Percentiles rank a stretch among this genome's conserved stretches.
Evolutionary conservation across 2,888 invertebrate species (phyloP).

Genomic region (Bugula neritina): DNA sequence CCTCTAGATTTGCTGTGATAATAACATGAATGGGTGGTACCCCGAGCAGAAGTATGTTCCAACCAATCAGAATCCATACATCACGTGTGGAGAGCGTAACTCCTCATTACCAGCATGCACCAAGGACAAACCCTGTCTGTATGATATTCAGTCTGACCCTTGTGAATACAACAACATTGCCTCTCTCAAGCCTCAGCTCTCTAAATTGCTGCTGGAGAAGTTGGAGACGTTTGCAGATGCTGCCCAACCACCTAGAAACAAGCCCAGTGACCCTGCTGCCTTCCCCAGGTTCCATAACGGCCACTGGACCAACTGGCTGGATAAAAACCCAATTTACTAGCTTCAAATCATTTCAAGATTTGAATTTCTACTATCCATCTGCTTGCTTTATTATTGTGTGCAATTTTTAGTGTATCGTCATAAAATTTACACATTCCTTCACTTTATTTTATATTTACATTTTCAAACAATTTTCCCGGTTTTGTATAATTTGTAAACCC

Average conservation of each 20-base stretch:
- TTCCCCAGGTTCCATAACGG: background rate
- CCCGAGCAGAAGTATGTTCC: slow-evolving; percentile 9
- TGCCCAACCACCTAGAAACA: slow-evolving; percentile 20
- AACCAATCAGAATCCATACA: slow-evolving; percentile 23
- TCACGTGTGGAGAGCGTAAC: slow-evolving; percentile 20
- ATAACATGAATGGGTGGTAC: slow-evolving; percentile 26
- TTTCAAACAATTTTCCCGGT: too few relatives aligned
- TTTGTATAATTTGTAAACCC: too few relatives aligned
- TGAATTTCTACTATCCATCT: too few relatives aligned
- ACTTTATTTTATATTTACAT: too few relatives aligned
- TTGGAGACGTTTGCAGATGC: background rate
- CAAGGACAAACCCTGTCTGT: slow-evolving; percentile 11
- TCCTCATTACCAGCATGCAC: slow-evolving; percentile 21
- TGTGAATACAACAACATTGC: slow-evolving; percentile 24
- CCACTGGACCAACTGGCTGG: slow-evolving; percentile 24
- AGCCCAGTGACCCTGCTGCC: slow-evolving; percentile 9
- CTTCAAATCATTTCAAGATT: background rate
- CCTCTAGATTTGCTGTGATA: slow-evolving; percentile 14
- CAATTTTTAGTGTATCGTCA: too few relatives aligned
- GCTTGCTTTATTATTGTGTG: too few relatives aligned
- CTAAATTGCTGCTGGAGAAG: background rate
- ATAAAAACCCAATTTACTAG: background rate
- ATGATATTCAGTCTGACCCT: slow-evolving; percentile 1
- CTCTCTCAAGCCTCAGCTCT: slow-evolving; percentile 13
- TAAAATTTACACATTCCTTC: too few relatives aligned